Percentiles rank a stretch among this genome's conserved stretches.
Evolutionary conservation across 1,140 invertebrate species (phyloP).

Genomic region (Diabrotica virgifera): DNA sequence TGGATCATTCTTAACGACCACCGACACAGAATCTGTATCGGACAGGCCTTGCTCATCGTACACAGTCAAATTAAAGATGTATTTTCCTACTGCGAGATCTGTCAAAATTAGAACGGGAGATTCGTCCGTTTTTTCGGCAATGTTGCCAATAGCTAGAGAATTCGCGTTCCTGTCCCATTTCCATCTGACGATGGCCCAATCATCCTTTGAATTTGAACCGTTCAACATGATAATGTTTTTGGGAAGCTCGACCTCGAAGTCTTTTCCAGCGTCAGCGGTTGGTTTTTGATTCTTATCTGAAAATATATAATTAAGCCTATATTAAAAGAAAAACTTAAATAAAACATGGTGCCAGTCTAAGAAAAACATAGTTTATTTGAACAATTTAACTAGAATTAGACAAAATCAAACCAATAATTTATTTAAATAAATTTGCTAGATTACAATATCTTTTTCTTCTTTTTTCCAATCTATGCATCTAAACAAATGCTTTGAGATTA

Average conservation of each 20-base stretch:
- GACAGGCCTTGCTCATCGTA: constrained; percentile 84
- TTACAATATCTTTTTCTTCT: too few species aligned
- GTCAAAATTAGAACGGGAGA: constrained; percentile 78
- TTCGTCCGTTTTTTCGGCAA: constrained; percentile 71
- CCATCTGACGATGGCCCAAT: constrained; percentile 82
- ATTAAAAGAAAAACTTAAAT: not conserved
- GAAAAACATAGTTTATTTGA: constrained; percentile 1
- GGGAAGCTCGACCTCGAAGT: constrained; percentile 75
- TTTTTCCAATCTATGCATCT: too few species aligned
- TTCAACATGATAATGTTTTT: constrained; percentile 75
- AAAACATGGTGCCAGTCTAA: too few species aligned
- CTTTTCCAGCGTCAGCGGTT: constrained; percentile 82
- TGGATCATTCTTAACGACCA: constrained; percentile 81
- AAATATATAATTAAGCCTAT: constrained; percentile 10
- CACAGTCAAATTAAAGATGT: constrained; percentile 85
- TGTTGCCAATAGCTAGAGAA: constrained; percentile 80
- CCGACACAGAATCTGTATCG: constrained; percentile 75
- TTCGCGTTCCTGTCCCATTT: constrained; percentile 77
- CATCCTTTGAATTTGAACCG: constrained; percentile 82
- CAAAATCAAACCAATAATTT: too few species aligned
- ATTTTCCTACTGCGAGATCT: constrained; percentile 81
- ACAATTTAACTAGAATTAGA: not conserved
- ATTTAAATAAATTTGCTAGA: too few species aligned
- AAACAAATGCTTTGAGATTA: too few species aligned
- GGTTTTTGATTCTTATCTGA: constrained; percentile 85